A percentile compares a stretch with the other conserved stretches of the same genome.
These are phyloP conservation scores for Lasioglossum oenotherae DNA, from an alignment of 2,888 invertebrate genomes.

Conservation along the genomic window DNA sequence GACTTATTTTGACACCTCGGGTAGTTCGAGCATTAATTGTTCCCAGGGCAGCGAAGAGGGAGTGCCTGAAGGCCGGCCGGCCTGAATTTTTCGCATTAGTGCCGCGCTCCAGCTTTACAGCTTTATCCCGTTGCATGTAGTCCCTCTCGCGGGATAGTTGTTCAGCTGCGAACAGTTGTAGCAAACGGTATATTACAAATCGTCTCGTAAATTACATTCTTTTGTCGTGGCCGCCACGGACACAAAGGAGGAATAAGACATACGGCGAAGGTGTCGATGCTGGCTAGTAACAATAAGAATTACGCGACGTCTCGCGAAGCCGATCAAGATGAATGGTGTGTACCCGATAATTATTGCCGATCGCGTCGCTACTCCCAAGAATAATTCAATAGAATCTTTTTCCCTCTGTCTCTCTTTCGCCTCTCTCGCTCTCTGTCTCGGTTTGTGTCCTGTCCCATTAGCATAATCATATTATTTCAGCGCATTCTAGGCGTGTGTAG, in stretches of 20 bases:
- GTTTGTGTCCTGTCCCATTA: constrained; percentile 64
- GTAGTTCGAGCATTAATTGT: constrained; percentile 9
- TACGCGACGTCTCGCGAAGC: constrained; percentile 44
- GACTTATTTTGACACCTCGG: neutral
- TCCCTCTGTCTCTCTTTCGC: neutral
- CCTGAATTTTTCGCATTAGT: constrained; percentile 58
- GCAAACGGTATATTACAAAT: constrained; percentile 46
- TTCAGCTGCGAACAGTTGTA: constrained; percentile 10
- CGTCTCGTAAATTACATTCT: constrained; percentile 49
- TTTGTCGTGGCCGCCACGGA: constrained; percentile 18
- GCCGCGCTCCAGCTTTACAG: constrained; percentile 46
- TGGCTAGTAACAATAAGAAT: constrained; percentile 51
- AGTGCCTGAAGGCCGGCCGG: constrained; percentile 54
- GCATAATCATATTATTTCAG: constrained; percentile 79
- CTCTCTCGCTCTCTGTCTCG: neutral
- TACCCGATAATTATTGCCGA: constrained; percentile 73
- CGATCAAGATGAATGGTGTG: constrained; percentile 76
- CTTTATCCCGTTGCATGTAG: constrained; percentile 34
- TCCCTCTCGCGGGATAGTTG: constrained; percentile 30
- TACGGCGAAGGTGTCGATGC: constrained; percentile 34
- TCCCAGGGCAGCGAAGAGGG: constrained; percentile 49
- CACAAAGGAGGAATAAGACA: constrained; percentile 18
- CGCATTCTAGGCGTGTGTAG: constrained; percentile 71
- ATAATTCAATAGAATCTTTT: constrained; percentile 62
- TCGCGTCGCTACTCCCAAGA: constrained; percentile 41